Base-by-base conservation (phyloP, 2,113 vertebrate genomes). In the Pyxicephalus adspersus region DNA sequence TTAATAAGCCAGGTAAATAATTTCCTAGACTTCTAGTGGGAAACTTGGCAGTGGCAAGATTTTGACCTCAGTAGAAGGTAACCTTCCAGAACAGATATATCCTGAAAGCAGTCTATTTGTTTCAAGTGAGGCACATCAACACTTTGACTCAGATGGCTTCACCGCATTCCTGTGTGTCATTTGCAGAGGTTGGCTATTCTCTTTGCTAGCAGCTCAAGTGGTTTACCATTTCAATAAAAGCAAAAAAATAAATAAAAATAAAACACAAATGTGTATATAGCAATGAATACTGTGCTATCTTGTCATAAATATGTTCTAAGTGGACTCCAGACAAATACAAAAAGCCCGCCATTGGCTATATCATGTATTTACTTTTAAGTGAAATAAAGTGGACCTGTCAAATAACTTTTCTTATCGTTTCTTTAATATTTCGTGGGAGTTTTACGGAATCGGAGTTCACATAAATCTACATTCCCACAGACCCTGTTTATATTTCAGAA, bases 1-100 rank as follows among this genome's bases (percentile, higher is more conserved):
- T 88, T 91, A 93, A 90, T 89, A 88, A 88, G 85, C 89, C 88
- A 92, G 86, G 91, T 89, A 91, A 92, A 94, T 94, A 84, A 91
- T 93, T 93, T 89, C 91, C 90, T 88, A 90, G 86, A 87, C 88
- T 94, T 94, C 91, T 87, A 84, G 89, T 83, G 87, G 84, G 83
- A 90, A 88, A 91, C 88, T 89, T 93, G 91, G 92, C 90, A 92
- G 86, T 1, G 2, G 89, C 89, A 89, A 83, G 83, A 57, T 83
- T 84, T 86, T 87, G 84, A 91, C 86, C 89, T 89, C 85, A 85
- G 83, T 84, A 83, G 80, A 85, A 90, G 87, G 87, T 86, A 83
- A 89, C 86, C 86, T 88, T 84, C 83, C 85, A 91, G 85, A 84
- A 88, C 84, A 89, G 89, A 92, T 85, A 92, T 86, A 90, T 86